Evolutionary conservation across 2,797 vertebrate genomes (phyloP).

Genomic region (Tarsius wallacei): DNA sequence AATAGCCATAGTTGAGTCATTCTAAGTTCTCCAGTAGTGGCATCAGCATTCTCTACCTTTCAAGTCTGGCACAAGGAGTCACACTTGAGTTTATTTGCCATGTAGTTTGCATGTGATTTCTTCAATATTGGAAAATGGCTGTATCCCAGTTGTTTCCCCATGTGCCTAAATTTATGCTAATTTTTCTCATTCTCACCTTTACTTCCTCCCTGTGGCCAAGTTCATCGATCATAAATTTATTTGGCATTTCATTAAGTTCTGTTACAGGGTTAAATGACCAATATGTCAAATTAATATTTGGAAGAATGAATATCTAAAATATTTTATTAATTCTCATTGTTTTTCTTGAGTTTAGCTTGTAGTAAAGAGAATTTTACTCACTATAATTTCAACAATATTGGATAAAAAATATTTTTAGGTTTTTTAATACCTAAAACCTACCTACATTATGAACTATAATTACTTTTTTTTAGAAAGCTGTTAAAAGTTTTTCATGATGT

Average conservation of each 20-base stretch:
- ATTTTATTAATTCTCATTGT: conserved; percentile 34
- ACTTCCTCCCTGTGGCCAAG: not conserved
- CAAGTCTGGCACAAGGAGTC: not conserved
- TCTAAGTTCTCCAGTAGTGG: not conserved
- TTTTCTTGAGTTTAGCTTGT: conserved; percentile 16
- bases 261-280: not conserved
- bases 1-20: not conserved
- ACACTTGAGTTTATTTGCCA: not conserved
- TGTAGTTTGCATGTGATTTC: not conserved
- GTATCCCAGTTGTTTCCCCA: not conserved
- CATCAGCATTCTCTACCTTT: not conserved
- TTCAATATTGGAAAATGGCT: not conserved
- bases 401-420: conserved; percentile 1
- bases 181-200: conserved; percentile 13
- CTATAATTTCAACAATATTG: conserved; percentile 2
- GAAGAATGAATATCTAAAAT: not conserved
- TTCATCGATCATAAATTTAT: not conserved
- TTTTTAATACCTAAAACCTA: conserved; percentile 35
- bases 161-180: not conserved
- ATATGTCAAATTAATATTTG: conserved; percentile 39
- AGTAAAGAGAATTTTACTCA: conserved; percentile 18
- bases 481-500: not conserved
- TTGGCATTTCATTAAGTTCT: conserved; percentile 14
- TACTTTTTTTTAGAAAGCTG: not conserved
- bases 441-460: not conserved